Evolutionary conservation across 2,113 vertebrate genomes (phyloP).

Genomic region (Datnioides undecimradiatus): DNA sequence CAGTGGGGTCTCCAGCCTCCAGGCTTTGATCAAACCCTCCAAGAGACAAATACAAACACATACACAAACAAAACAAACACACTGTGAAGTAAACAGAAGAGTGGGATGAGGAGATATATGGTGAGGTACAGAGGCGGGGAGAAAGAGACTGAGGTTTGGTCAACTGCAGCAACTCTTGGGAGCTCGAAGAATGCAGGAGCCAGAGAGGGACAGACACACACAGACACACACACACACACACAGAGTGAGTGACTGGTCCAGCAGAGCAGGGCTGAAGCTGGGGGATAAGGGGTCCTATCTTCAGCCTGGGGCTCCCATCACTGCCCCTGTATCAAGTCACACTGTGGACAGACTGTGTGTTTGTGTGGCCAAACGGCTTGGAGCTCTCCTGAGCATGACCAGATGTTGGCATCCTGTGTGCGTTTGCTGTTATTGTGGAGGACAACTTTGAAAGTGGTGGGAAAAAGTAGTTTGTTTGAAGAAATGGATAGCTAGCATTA

Average conservation of each 20-base stretch:
- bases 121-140: background rate
- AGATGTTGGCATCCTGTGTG: constrained; percentile 30
- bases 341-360: constrained; percentile 29
- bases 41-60: background rate
- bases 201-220: constrained; percentile 19
- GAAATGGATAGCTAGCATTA: constrained; percentile 11
- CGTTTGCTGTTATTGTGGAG: constrained; percentile 21
- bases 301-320: constrained; percentile 57
- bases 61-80: background rate
- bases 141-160: constrained; percentile 13
- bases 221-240: constrained; percentile 11
- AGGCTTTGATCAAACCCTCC: constrained; percentile 42
- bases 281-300: constrained; percentile 73
- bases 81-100: background rate
- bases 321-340: constrained; percentile 35
- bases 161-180: constrained; percentile 36
- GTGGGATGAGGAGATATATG: background rate
- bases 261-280: constrained; percentile 65
- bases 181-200: constrained; percentile 20
- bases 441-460: constrained; percentile 29
- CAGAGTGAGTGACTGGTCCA: constrained; percentile 46
- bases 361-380: constrained; percentile 28
- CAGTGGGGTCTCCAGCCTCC: constrained; percentile 1
- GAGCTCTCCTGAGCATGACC: constrained; percentile 45
- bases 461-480: background rate